These are phyloP conservation scores for Dendroctonus valens DNA, from an alignment of 1,140 invertebrate species.

Conservation along the genomic window DNA sequence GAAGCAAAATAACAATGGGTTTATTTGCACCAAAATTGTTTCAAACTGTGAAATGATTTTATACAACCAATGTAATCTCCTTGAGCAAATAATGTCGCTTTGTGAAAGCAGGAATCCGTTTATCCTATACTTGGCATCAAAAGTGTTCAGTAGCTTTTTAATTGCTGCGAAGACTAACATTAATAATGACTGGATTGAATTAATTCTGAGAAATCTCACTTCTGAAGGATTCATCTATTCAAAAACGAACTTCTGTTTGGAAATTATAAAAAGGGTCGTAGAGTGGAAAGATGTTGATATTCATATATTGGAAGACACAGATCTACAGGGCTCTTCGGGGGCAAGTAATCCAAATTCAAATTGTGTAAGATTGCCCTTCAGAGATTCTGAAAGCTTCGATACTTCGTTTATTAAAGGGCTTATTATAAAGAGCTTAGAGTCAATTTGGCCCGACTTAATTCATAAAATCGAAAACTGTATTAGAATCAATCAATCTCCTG, in stretches of 20 bases:
- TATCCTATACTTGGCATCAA: slow-evolving; percentile 74
- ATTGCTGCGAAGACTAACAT: slow-evolving; percentile 78
- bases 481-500: slow-evolving; percentile 55
- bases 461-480: slow-evolving; percentile 60
- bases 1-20: slow-evolving; percentile 76
- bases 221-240: slow-evolving; percentile 64
- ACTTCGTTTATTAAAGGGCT: slow-evolving; percentile 79
- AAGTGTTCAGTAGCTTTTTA: slow-evolving; percentile 78
- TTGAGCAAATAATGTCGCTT: slow-evolving; percentile 78
- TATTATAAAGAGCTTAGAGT: slow-evolving; percentile 79
- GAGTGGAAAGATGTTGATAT: slow-evolving; percentile 83
- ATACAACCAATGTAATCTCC: slow-evolving; percentile 75
- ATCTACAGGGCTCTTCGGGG: slow-evolving; percentile 47
- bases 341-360: slow-evolving; percentile 45
- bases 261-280: slow-evolving; percentile 79
- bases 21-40: slow-evolving; percentile 75
- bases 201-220: slow-evolving; percentile 66
- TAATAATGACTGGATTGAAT: slow-evolving; percentile 75
- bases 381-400: slow-evolving; percentile 76
- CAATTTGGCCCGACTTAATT: slow-evolving; percentile 77
- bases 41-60: slow-evolving; percentile 77
- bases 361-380: slow-evolving; percentile 68
- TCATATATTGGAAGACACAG: slow-evolving; percentile 74
- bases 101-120: slow-evolving; percentile 75
- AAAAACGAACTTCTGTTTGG: slow-evolving; percentile 78